Conservation (phyloP, 2,797 vertebrate species). For the Gymnoscopelus microlampas region DNA sequence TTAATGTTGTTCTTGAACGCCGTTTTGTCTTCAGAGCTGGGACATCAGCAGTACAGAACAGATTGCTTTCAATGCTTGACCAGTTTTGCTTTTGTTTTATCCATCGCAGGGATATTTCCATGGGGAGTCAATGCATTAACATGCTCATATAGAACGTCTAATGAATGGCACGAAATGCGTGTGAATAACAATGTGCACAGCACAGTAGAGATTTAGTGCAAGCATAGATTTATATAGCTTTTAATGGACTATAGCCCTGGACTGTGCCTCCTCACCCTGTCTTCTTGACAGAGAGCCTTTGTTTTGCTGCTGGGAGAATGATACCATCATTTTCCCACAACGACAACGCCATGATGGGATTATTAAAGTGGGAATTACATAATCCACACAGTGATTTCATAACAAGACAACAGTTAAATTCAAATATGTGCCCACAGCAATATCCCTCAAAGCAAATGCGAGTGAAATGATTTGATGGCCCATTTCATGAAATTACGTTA, state of each 20-base stretch:
- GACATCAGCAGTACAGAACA: slow-evolving; percentile 31
- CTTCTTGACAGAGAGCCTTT: slow-evolving; percentile 58
- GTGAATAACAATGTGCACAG: slow-evolving; percentile 26
- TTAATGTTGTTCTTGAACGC: slow-evolving; percentile 22
- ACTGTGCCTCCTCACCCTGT: slow-evolving; percentile 49
- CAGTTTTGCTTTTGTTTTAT: slow-evolving; percentile 47
- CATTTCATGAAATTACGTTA: slow-evolving; percentile 29
- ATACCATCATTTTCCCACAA: slow-evolving; percentile 46
- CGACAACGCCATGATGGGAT: slow-evolving; percentile 63
- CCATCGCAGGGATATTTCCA: slow-evolving; percentile 39
- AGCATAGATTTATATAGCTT: no score
- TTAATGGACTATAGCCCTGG: slow-evolving; percentile 3
- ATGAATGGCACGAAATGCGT: slow-evolving; percentile 32
- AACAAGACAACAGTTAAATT: slow-evolving; percentile 40
- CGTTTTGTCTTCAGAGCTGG: slow-evolving; percentile 31
- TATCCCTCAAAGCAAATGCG: slow-evolving; percentile 34
- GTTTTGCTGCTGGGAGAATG: slow-evolving; percentile 46
- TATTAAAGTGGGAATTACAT: slow-evolving; percentile 58
- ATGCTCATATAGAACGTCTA: slow-evolving; percentile 25
- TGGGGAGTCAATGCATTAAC: slow-evolving; percentile 39
- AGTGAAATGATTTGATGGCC: slow-evolving; percentile 38
- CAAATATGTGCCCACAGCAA: slow-evolving; percentile 11
- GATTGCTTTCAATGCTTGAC: slow-evolving; percentile 47
- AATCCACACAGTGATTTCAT: slow-evolving; percentile 57
- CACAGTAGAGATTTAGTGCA: no score